Conservation (phyloP, 2,888 invertebrate genomes). For the Standfussiana lucernea region DNA sequence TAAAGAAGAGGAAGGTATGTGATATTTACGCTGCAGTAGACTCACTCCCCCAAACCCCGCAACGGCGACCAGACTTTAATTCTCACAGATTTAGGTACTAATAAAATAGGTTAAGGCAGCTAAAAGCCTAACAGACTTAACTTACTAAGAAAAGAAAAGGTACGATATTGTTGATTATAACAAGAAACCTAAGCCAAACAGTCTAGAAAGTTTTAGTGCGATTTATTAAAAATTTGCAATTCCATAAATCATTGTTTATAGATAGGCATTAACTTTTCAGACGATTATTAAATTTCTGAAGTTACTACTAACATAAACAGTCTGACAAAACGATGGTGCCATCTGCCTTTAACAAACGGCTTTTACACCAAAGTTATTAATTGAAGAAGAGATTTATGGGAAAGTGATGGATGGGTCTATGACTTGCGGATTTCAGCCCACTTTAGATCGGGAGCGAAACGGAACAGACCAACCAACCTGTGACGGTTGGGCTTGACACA, state of each 20-base stretch:
- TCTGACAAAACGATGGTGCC: constrained; percentile 53
- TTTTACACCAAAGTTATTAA: constrained; percentile 67
- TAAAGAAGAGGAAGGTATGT: background rate
- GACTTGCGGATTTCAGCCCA: constrained; percentile 23
- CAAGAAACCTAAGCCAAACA: background rate
- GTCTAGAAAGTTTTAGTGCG: constrained; percentile 11
- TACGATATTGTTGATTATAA: background rate
- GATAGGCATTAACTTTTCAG: constrained; percentile 40
- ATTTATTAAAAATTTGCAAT: constrained; percentile 6
- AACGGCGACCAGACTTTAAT: background rate
- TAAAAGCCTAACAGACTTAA: background rate
- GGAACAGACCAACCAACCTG: background rate
- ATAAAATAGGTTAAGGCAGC: background rate
- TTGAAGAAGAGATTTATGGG: constrained; percentile 68
- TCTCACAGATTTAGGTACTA: background rate
- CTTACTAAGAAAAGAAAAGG: background rate
- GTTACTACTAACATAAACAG: constrained; percentile 21
- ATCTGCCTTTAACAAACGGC: constrained; percentile 70
- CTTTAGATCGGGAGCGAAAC: background rate
- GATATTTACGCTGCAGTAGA: background rate
- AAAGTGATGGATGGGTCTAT: constrained; percentile 67
- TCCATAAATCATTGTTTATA: constrained; percentile 23
- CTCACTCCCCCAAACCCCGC: background rate
- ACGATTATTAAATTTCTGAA: constrained; percentile 25
- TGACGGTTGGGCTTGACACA: background rate